Percentiles rank a stretch among this genome's conserved stretches.
Conservation (phyloP, 2,113 vertebrate genomes). For the Cyphomyrus discorhynchus region DNA sequence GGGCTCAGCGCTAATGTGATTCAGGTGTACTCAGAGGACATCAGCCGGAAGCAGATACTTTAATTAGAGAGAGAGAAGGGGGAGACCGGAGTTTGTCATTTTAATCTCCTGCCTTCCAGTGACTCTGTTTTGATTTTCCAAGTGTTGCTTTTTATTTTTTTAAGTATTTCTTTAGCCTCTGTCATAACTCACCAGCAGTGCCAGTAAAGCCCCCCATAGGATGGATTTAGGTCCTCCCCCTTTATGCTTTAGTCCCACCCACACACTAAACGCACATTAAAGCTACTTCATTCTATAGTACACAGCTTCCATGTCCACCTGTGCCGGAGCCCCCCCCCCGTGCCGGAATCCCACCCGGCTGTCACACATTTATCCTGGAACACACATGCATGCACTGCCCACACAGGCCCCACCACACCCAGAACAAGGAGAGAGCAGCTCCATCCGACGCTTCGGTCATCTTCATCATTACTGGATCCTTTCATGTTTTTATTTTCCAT, state of each 20-base stretch:
- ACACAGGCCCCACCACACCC: conserved; percentile 15
- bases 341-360: not conserved
- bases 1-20: not conserved
- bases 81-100: conserved; percentile 16
- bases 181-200: conserved; percentile 16
- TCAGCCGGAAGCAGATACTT: conserved; percentile 27
- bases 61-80: conserved; percentile 28
- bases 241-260: not conserved
- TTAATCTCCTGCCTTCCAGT: conserved; percentile 31
- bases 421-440: conserved; percentile 29
- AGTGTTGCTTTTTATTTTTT: conserved; percentile 17
- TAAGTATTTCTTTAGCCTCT: conserved; percentile 15
- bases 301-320: not conserved
- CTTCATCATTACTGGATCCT: conserved; percentile 48
- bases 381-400: not conserved
- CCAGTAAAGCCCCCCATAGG: conserved; percentile 13
- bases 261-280: conserved; percentile 10
- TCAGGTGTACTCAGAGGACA: not conserved
- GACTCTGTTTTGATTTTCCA: conserved; percentile 28
- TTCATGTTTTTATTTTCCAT: conserved; percentile 60
- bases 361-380: not conserved
- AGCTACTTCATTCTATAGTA: conserved; percentile 9
- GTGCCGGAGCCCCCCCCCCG: not conserved
- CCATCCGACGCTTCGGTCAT: conserved; percentile 41
- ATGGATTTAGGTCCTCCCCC: not conserved